Base-by-base conservation (phyloP, 2,888 invertebrate species). In the Acanthoscelides obtectus region DNA sequence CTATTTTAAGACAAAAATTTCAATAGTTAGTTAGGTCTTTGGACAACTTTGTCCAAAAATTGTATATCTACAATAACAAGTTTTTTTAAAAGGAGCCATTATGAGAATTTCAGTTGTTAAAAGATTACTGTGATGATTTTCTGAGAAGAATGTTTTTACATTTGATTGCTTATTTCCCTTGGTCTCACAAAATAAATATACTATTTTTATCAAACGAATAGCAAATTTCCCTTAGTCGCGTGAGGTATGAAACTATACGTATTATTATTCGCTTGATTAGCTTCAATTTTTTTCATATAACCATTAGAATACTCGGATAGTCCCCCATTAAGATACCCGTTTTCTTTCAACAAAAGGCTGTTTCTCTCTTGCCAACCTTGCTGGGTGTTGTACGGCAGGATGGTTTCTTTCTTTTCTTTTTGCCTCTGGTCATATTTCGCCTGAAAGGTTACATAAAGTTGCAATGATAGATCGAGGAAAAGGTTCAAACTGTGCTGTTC, bases 341-440 rank as follows among this genome's bases (percentile, higher is more conserved):
- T 78, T 71, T 72, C 73, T 22, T 74, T 74, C 20, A 95, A 72
- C 8, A 74, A 66, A 95, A 73, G 90, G 94, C 20, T 90, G 95
- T 73, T 86, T 84, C 71, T 86, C 72, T 87, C 86, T 68, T 86
- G 83, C 82, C 86, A 85, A 76, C 63, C 63, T 20, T 81, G 83
- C 67, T 70, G 68, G 66, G 84, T 84, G 17, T 12, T 66, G 71
- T 86, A 86, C 2, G 92, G 92, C 74, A 93, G 83, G 22, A 89
- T 75, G 45, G 88, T 84, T 77, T 87, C 86, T 76, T 87, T 86
- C 69, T 87, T 87, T 69, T 87, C 86, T 5, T 84, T 84, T 72
- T 86, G 82, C 78, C 88, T 88, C 65, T 92, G 89, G 80, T 93
- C 90, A 78, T 91, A 92, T 83, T 93, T 93, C 0, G 93, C 93